Base-by-base conservation (phyloP, 2,113 vertebrate genomes). In the Delphinapterus leucas region DNA sequence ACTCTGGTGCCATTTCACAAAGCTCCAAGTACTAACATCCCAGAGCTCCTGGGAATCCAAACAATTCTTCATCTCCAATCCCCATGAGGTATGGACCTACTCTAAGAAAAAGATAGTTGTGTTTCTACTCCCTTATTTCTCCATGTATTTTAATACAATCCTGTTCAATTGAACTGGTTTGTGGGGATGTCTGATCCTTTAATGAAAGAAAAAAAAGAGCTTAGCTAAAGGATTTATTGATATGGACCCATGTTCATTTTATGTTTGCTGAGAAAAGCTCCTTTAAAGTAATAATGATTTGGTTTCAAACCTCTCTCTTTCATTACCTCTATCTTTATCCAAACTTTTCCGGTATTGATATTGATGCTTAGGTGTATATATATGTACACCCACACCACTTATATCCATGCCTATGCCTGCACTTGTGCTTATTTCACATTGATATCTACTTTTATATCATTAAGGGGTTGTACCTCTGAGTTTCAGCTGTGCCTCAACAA, bases 191-290 rank as follows among this genome's bases (percentile, higher is more conserved):
- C 33, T 85, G 25, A 95, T 20, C 20, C 1, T 58, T 90, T 28
- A 38, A 58, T 25, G 18, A 61, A 77, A 58, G 81, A 53, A 85
- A 49, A 83, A 85, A 33, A 67, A 47, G 73, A 33, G 26, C 60
- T 65, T 49, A 81, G 25, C 23, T 79, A 53, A 88, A 88, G 38
- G 6, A 74, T 82, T 87, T 93, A 44, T 83, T 83, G 33, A 90
- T 58, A 74, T 33, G 31, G 14, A 77, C 15, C 8, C 11, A 25
- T 67, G 31, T 67, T 93, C n/a, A 90, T 70, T 92, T 92, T 80
- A 61, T 53, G 13, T 53, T 82, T 81, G 33, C 61, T 92, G 21
- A 93, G 21, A 67, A 92, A 74, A 85, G 26, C 2, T 53, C 33
- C 15, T 71, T 92, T 65, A 23, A 88, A 93, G 55, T 87, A 58